A percentile compares a stretch with the other conserved stretches of the same genome.
phyloP scores from a whole-genome alignment of 2,113 vertebrate species.

The Heliornis fulica region DNA sequence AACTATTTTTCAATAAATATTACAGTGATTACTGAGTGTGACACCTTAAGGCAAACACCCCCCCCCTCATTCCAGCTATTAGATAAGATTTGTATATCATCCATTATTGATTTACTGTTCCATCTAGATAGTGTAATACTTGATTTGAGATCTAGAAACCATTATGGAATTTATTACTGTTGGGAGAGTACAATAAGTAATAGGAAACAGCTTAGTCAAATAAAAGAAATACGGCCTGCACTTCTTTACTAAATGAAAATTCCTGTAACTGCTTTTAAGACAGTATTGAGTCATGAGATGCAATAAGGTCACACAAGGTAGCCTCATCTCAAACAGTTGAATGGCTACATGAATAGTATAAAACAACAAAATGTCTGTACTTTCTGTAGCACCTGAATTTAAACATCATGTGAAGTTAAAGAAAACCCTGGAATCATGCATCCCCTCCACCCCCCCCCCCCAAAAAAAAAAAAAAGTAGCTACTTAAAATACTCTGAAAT shows the following conservation, averaged over 20 bases:
- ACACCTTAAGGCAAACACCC: not conserved
- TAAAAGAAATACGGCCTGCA: slow-evolving; percentile 18
- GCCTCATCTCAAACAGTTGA: not conserved
- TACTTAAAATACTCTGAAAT: not conserved
- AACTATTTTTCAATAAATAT: not conserved
- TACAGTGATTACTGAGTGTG: not conserved
- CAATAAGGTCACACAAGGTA: not conserved
- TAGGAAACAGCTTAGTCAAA: slow-evolving; percentile 57
- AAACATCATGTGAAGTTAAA: not conserved
- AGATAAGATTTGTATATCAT: slow-evolving; percentile 28
- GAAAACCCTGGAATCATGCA: not conserved
- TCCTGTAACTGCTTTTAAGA: slow-evolving; percentile 28
- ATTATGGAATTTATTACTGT: slow-evolving; percentile 49
- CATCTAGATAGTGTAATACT: slow-evolving; percentile 3
- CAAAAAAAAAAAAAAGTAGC: not conserved
- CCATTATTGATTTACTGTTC: slow-evolving; percentile 47
- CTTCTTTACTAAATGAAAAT: slow-evolving; percentile 39
- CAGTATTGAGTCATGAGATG: not conserved
- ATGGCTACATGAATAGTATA: not conserved
- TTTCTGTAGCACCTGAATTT: not conserved
- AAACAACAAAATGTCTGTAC: not conserved
- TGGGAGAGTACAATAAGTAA: slow-evolving; percentile 41
- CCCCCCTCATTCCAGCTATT: not conserved
- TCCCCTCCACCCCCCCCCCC: too few relatives aligned
- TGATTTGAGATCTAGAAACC: slow-evolving; percentile 50